phyloP scores from a whole-genome alignment of 2,797 vertebrate genomes.

The Microcaecilia unicolor region DNA sequence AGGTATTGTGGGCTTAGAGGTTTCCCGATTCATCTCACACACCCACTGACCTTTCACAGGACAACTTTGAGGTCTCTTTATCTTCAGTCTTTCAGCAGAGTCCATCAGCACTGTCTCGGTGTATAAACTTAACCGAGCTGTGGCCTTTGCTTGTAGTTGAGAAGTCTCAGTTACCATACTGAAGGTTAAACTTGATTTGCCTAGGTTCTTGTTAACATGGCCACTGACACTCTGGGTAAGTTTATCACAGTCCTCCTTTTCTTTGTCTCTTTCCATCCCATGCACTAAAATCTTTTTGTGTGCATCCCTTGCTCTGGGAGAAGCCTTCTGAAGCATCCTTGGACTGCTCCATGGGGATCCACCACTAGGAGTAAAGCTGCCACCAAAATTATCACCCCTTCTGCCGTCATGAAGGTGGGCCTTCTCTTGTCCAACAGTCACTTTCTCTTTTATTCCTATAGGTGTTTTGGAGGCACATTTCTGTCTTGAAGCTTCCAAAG shows the following conservation, averaged over 20 bases:
- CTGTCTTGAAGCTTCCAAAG: constrained; percentile 21
- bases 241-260: not conserved
- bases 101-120: constrained; percentile 14
- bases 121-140: constrained; percentile 1
- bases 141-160: constrained; percentile 23
- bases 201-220: constrained; percentile 4
- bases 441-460: rapidly evolving
- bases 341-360: constrained; percentile 63
- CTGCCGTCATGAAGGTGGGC: not conserved
- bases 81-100: not conserved
- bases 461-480: constrained; percentile 14
- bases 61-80: constrained; percentile 8
- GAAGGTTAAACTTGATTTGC: not conserved
- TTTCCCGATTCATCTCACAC: not conserved
- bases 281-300: constrained; percentile 11
- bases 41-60: constrained; percentile 8
- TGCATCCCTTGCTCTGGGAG: not conserved
- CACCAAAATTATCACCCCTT: not conserved
- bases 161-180: not conserved
- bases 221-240: not conserved
- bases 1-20: not conserved
- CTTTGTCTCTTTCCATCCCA: constrained; percentile 10
- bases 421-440: not conserved
- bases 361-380: constrained; percentile 1
- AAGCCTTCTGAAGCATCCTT: constrained; percentile 28